phyloP scores from a whole-genome alignment of 2,797 vertebrate species.

The Macropodus opercularis region DNA sequence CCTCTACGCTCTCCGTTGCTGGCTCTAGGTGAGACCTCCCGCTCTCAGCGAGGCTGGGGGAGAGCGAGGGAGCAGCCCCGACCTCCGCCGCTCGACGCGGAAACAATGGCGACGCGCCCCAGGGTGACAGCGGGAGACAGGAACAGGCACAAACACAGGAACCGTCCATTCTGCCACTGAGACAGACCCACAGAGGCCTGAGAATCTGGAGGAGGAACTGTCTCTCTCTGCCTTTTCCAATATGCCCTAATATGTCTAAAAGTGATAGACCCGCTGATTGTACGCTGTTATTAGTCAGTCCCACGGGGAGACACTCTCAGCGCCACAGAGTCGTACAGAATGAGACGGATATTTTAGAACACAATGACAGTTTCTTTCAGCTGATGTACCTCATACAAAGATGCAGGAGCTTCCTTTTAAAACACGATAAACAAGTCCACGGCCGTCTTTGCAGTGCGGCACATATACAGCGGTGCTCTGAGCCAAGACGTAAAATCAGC shows the following conservation, averaged over 20 bases:
- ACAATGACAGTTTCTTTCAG: slow-evolving; percentile 51
- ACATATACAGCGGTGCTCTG: background rate
- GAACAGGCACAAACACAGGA: slow-evolving; percentile 88
- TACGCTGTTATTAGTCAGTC: slow-evolving; percentile 57
- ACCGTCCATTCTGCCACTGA: slow-evolving; percentile 78
- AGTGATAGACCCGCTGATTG: slow-evolving; percentile 67
- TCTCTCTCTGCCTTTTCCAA: slow-evolving; percentile 46
- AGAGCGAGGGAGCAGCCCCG: slow-evolving; percentile 62
- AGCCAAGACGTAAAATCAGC: too few species aligned
- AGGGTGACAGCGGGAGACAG: slow-evolving; percentile 85
- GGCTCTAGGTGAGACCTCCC: slow-evolving; percentile 62
- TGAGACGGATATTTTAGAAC: slow-evolving; percentile 62
- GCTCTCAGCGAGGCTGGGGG: slow-evolving; percentile 34
- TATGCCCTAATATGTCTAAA: slow-evolving; percentile 70
- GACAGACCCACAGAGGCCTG: slow-evolving; percentile 66
- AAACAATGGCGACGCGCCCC: slow-evolving; percentile 84
- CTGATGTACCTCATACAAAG: slow-evolving; percentile 29
- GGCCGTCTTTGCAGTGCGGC: too few species aligned
- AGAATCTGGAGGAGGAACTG: slow-evolving; percentile 67
- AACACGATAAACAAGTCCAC: slow-evolving; percentile 4
- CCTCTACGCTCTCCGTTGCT: too few species aligned
- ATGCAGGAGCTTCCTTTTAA: slow-evolving; percentile 7
- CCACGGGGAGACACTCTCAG: slow-evolving; percentile 56
- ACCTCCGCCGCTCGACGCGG: slow-evolving; percentile 67
- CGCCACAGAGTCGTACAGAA: slow-evolving; percentile 68